phyloP scores from a whole-genome alignment of 2,888 invertebrate genomes.

The Himalopsyche anomala region DNA sequence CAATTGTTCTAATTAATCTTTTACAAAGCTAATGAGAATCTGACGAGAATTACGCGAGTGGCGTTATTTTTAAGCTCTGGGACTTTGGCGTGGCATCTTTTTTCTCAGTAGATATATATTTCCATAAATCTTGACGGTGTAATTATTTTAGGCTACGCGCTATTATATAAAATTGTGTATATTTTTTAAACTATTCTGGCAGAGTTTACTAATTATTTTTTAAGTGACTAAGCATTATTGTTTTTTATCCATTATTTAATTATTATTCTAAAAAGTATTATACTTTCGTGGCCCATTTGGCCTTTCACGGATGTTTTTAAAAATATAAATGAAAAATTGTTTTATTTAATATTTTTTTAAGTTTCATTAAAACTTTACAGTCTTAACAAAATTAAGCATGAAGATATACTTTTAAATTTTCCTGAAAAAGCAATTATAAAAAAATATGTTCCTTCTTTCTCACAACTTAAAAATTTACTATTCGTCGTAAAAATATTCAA shows the following conservation, averaged over 20 bases:
- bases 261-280: not conserved
- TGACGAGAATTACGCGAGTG: slow-evolving; percentile 46
- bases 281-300: not conserved
- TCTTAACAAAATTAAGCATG: no score
- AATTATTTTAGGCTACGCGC: not conserved
- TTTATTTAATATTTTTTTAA: not conserved
- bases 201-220: slow-evolving; percentile 3
- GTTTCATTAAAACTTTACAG: no score
- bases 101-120: slow-evolving; percentile 6
- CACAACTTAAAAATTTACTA: no score
- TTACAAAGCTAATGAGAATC: slow-evolving; percentile 56
- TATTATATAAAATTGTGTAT: slow-evolving; percentile 17
- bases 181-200: not conserved
- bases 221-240: not conserved
- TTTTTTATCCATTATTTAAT: not conserved
- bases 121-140: not conserved
- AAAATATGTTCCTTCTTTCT: no score
- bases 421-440: no score
- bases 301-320: not conserved
- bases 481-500: no score
- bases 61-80: not conserved
- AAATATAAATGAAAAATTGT: not conserved
- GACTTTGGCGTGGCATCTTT: not conserved
- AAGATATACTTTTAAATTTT: no score
- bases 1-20: slow-evolving; percentile 54